Evolutionary conservation across 2,797 vertebrate genomes (phyloP).

Genomic region (Silurus lanzhouensis): DNA sequence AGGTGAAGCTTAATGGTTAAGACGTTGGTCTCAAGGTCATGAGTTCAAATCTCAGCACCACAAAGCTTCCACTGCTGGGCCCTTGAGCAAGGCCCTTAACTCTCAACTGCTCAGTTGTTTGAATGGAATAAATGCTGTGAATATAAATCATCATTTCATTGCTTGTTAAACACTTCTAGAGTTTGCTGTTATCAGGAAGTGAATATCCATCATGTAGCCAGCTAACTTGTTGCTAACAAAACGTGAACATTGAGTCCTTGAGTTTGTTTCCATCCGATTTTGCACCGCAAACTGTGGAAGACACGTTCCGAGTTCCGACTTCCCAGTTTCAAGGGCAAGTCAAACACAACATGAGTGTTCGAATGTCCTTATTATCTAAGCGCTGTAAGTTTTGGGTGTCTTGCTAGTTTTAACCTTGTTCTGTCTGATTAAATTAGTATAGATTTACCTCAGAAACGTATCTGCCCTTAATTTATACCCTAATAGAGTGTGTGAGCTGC

Average conservation of each 20-base stretch:
- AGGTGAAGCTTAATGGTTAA: neutral
- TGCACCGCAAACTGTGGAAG: neutral
- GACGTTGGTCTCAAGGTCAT: no score
- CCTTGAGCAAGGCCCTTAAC: no score
- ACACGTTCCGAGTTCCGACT: neutral
- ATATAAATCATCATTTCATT: no score
- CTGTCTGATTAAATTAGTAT: conserved; percentile 22
- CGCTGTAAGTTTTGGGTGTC: neutral
- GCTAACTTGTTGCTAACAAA: neutral
- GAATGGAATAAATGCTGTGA: no score
- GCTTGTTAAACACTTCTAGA: neutral
- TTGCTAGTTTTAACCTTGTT: conserved; percentile 18
- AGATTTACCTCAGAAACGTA: conserved; percentile 17
- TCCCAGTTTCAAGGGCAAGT: neutral
- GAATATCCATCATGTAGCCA: neutral
- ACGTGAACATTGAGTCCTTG: neutral
- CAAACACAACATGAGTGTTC: neutral
- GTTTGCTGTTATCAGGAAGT: neutral
- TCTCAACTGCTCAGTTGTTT: no score
- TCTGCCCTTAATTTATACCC: conserved; percentile 9
- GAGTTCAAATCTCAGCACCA: no score
- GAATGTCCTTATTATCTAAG: neutral
- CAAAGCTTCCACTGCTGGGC: no score
- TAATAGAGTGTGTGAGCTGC: conserved; percentile 12
- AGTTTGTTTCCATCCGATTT: no score